Conservation (phyloP, 2,888 invertebrate genomes). For the Epiblema foenella region DNA sequence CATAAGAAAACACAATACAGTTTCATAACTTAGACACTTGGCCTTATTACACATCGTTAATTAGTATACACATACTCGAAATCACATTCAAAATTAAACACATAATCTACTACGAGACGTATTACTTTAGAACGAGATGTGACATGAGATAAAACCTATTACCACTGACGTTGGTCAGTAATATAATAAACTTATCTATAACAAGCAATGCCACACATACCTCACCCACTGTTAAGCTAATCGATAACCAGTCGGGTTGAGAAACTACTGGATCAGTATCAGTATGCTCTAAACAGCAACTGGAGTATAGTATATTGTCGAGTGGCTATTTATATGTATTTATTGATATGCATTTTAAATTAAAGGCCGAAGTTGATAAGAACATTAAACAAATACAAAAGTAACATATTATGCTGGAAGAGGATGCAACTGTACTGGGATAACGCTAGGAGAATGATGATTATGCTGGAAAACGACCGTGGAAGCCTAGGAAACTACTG, state of each 20-base stretch:
- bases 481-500: too few relatives aligned
- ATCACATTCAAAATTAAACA: slow-evolving; percentile 30
- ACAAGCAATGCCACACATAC: slow-evolving; percentile 17
- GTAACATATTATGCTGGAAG: too few relatives aligned
- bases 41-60: slow-evolving; percentile 30
- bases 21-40: slow-evolving; percentile 25
- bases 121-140: slow-evolving; percentile 18
- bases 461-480: too few relatives aligned
- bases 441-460: too few relatives aligned
- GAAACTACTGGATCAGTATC: slow-evolving; percentile 23
- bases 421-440: too few relatives aligned
- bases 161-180: slow-evolving; percentile 29
- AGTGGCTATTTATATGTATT: neutral
- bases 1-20: slow-evolving; percentile 30
- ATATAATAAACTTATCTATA: slow-evolving; percentile 3
- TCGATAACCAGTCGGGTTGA: slow-evolving; percentile 28
- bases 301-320: slow-evolving; percentile 3
- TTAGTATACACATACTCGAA: slow-evolving; percentile 29
- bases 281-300: slow-evolving; percentile 19
- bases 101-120: slow-evolving; percentile 13
- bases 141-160: slow-evolving; percentile 35
- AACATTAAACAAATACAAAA: neutral
- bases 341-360: too few relatives aligned
- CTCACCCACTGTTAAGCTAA: slow-evolving; percentile 11
- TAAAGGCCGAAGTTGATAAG: neutral